phyloP scores from a whole-genome alignment of 2,797 vertebrate species.

The Sebastes cheni region DNA sequence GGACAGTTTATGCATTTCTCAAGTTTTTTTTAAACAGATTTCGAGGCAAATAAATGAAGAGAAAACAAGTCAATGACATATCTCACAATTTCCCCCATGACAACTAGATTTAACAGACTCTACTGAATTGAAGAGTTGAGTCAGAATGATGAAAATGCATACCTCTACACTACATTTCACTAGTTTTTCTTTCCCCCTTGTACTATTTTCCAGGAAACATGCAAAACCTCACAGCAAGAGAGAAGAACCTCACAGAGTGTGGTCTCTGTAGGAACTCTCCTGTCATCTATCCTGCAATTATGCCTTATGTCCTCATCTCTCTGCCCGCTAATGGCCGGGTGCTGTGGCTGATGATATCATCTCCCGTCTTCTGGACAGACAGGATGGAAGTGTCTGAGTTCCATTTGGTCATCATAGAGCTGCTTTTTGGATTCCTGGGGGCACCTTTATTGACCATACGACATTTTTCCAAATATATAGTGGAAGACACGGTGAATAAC shows the following conservation, averaged over 20 bases:
- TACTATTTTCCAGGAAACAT: not conserved
- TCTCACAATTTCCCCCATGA: not conserved
- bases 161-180: not conserved
- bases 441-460: not conserved
- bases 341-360: not conserved
- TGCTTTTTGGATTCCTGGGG: not conserved
- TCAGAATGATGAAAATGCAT: not conserved
- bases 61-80: not conserved
- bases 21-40: not conserved
- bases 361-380: not conserved
- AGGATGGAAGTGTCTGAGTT: not conserved
- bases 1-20: not conserved
- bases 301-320: not conserved
- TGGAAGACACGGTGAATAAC: fast-evolving
- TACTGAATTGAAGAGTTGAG: not conserved
- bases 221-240: not conserved
- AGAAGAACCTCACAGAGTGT: not conserved
- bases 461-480: fast-evolving
- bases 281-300: fast-evolving
- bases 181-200: not conserved
- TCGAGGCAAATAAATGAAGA: not conserved
- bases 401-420: not conserved
- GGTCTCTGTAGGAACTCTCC: not conserved
- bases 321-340: not conserved
- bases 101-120: not conserved